Evolutionary conservation across 2,797 vertebrate genomes (phyloP).

Genomic region (Pipistrellus pygmaeus): DNA sequence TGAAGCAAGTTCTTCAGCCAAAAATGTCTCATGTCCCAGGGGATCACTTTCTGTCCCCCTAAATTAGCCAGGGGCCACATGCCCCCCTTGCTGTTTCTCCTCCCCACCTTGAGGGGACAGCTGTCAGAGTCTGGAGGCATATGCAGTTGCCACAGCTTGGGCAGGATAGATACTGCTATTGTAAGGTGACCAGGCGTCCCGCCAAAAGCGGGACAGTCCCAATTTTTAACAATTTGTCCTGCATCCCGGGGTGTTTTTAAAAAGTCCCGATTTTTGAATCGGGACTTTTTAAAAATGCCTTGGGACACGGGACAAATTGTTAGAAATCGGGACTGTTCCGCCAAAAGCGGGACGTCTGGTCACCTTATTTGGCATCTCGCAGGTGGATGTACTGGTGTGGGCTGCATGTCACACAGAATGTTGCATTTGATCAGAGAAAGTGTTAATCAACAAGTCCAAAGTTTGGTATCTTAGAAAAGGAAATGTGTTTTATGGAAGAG

Average conservation of each 20-base stretch:
- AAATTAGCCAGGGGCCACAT: background rate
- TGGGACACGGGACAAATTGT: too few species aligned
- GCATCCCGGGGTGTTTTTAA: too few species aligned
- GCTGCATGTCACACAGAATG: background rate
- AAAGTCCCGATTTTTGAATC: too few species aligned
- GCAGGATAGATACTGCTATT: background rate
- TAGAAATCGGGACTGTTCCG: too few species aligned
- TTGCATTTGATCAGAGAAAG: conserved; percentile 12
- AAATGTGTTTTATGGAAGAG: background rate
- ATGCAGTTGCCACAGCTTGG: background rate
- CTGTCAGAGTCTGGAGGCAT: background rate
- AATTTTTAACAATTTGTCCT: too few species aligned
- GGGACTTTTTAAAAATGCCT: too few species aligned
- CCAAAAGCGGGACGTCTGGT: too few species aligned
- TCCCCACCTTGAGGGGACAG: background rate
- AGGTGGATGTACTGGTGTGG: background rate
- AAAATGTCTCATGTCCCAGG: background rate
- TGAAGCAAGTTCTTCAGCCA: background rate
- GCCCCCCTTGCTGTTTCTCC: background rate
- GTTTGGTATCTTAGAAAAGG: background rate
- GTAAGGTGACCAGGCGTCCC: too few species aligned
- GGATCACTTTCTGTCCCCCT: background rate
- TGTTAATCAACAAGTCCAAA: background rate
- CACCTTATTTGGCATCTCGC: background rate
- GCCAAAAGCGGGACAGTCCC: too few species aligned